Base-by-base conservation (phyloP, 2,113 vertebrate genomes). In the Muntiacus muntjak region DNA sequence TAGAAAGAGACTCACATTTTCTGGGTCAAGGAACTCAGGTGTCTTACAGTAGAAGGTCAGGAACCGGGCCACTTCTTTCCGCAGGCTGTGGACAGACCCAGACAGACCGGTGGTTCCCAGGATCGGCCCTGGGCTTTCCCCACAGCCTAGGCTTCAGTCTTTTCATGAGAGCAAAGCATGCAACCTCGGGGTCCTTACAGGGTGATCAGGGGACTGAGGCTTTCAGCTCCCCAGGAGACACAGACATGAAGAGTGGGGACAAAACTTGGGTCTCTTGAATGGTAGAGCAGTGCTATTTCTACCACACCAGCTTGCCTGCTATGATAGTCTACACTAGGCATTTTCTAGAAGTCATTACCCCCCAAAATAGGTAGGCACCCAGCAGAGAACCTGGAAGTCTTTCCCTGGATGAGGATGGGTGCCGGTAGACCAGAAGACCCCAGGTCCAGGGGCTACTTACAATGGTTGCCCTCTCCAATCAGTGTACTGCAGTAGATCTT, bases 21-120 rank as follows among this genome's bases (percentile, higher is more conserved):
- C 99, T 30, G 99, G 98, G 97, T 99, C 99, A 64, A 99, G 99
- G 83, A 95, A 98, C 64, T 96, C 98, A 28, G 99, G 99, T 58
- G 99, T 98, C 86, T 98, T 98, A 98, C 99, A 99, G 97, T 99
- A 99, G 91, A 99, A 98, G 74, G 99, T 99, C 98, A 99, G 98
- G 98, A 99, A 99, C 83, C 95, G 98, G 94, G 99, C 99, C 45
- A 99, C 99, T 97, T 99, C 99, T 91, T 99, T 98, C 98, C 99
- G 98, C 81, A 99, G 98, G 97, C 99, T 99, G 98, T 89, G 33
- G 95, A 90, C 57, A 97, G 33, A 94, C 30, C 52, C 67, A 84
- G 58, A 92, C 40, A 95, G 23, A 91, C 11, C 3, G 30, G 19
- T n/a, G 28, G 9, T 54, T 81, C 40, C 30, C 25, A 25, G 26